Evolutionary conservation across 2,113 vertebrate genomes (phyloP), one percentile per base, ranked within the genome.

Genomic region (Dromiciops gliroides): DNA sequence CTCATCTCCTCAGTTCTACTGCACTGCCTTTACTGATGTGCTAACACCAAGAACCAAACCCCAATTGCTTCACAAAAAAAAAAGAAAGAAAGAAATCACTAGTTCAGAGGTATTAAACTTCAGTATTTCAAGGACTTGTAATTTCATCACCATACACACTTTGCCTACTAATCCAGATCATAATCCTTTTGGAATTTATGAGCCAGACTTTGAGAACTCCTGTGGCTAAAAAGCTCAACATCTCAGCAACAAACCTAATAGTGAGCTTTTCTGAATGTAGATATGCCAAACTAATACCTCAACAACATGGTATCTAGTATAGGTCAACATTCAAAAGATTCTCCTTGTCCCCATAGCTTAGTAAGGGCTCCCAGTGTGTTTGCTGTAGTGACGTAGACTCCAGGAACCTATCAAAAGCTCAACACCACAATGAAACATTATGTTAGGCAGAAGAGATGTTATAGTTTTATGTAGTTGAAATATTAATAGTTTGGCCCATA

Each of bases 1-100:
- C 12, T 4, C n/a, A 75, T 37, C 1, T 75, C 12, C 37, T 75
- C 37, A n/a, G 37, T n/a, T 75, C 16, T 37, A 75, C 1, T 12
- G 12, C 12, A 10, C 6, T 75, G 60, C 12, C 60, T 75, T n/a
- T 19, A 37, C 0, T 75, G 12, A 19, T 75, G 31, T 75, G 5
- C 37, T n/a, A 75, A n/a, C 60, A 37, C 93, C 48, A 90, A 90
- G 51, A 96, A 97, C 88, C 14, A 94, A 90, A 92, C n/a, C n/a
- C n/a, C n/a, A n/a, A n/a, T n/a, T n/a, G n/a, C n/a, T n/a, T n/a
- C n/a, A n/a, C n/a, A n/a, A n/a, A n/a, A n/a, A n/a, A n/a, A n/a
- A n/a, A n/a, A n/a, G n/a, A n/a, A n/a, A n/a, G n/a, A n/a, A n/a
- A n/a, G n/a, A 31, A 67, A 37, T 37, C 60, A n/a, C 31, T n/a